Conservation (phyloP, 2,113 vertebrate species). For the Grammomys surdaster region DNA sequence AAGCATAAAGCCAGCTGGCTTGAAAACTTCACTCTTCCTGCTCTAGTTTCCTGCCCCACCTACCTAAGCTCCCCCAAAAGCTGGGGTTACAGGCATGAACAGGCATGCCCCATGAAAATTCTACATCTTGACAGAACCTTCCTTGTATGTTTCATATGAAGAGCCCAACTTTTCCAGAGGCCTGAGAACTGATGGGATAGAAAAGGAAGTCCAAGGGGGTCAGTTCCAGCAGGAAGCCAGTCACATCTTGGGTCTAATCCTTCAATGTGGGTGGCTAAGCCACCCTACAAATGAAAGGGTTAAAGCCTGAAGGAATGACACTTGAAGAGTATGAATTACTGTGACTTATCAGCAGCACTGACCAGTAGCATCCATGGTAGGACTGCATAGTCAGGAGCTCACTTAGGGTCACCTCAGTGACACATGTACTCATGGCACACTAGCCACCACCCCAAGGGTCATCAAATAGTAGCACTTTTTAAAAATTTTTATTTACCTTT, state of each 20-base stretch:
- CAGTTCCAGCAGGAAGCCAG: neutral
- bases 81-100: neutral
- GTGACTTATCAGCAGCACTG: no score
- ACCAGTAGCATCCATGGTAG: neutral
- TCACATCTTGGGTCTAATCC: neutral
- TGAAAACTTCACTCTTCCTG: neutral
- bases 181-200: neutral
- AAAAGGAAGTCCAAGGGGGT: neutral
- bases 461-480: neutral
- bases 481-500: no score
- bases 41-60: neutral
- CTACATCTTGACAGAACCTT: neutral
- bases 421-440: neutral
- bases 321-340: neutral
- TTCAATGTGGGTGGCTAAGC: neutral
- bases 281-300: neutral
- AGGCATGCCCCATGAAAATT: neutral
- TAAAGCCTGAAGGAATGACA: neutral
- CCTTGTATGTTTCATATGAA: neutral
- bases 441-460: neutral
- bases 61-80: neutral
- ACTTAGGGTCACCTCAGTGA: neutral
- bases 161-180: neutral
- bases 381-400: neutral
- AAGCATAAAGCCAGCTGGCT: neutral